Conservation (phyloP, 2,888 invertebrate genomes). For the Tipula helvola region DNA sequence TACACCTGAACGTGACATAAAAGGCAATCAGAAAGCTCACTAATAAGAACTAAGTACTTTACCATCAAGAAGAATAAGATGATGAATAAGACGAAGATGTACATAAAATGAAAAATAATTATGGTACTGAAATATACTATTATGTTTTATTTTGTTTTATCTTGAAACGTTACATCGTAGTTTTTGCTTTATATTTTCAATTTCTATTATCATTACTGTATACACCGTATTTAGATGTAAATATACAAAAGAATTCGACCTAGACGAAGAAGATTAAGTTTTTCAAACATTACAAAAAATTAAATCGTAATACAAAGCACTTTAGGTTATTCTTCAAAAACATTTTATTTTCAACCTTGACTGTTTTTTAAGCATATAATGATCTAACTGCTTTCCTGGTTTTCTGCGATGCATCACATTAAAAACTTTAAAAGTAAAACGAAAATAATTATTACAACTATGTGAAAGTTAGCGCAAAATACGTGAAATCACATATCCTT, state of each 20-base stretch:
- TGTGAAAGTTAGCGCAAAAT: no score
- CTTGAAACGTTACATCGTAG: background rate
- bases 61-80: background rate
- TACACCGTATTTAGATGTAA: background rate
- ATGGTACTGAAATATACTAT: background rate
- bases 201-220: background rate
- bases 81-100: background rate
- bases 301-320: background rate
- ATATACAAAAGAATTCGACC: background rate
- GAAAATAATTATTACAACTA: no score
- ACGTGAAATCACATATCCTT: no score
- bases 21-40: background rate
- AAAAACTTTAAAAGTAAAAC: no score
- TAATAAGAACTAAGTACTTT: background rate
- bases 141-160: background rate
- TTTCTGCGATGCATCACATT: no score
- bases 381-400: background rate
- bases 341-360: background rate
- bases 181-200: background rate
- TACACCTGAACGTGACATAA: constrained; percentile 4
- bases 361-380: background rate
- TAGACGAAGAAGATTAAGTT: background rate
- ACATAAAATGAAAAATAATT: background rate
- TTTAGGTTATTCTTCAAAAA: background rate
- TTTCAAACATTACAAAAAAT: background rate